Conservation (phyloP, 2,113 vertebrate species). For the Apus apus region DNA sequence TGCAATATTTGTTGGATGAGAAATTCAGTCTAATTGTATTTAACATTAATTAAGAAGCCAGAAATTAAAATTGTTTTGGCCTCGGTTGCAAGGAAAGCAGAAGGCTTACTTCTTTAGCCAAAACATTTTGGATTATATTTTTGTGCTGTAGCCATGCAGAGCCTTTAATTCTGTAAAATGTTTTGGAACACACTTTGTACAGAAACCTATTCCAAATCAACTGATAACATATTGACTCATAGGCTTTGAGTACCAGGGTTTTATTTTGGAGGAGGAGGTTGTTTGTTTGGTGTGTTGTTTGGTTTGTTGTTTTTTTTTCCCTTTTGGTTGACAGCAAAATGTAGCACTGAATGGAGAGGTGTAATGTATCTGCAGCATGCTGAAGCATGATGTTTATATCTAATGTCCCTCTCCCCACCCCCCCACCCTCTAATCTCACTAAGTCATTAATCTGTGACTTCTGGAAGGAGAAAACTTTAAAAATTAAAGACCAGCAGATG, state of each 20-base stretch:
- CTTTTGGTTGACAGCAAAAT: neutral
- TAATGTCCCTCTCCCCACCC: no score
- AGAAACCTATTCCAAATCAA: neutral
- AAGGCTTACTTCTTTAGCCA: conserved; percentile 33
- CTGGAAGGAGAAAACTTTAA: neutral
- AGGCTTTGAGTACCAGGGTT: neutral
- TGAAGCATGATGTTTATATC: neutral
- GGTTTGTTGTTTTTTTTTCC: no score
- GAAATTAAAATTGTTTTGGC: conserved; percentile 50
- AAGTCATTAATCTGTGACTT: neutral
- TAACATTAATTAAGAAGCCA: conserved; percentile 46
- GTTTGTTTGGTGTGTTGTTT: neutral
- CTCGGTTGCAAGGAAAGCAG: conserved; percentile 34
- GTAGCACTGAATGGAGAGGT: neutral
- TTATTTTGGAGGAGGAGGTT: neutral
- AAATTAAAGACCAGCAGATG: neutral
- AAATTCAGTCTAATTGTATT: neutral
- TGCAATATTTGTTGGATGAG: neutral
- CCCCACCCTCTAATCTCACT: no score
- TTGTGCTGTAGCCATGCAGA: conserved; percentile 1
- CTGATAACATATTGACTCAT: neutral
- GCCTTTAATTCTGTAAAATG: neutral
- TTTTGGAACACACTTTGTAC: neutral
- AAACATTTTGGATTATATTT: conserved; percentile 38
- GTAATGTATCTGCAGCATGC: neutral